Conservation (phyloP, 2,113 vertebrate species). For the Podarcis muralis region DNA sequence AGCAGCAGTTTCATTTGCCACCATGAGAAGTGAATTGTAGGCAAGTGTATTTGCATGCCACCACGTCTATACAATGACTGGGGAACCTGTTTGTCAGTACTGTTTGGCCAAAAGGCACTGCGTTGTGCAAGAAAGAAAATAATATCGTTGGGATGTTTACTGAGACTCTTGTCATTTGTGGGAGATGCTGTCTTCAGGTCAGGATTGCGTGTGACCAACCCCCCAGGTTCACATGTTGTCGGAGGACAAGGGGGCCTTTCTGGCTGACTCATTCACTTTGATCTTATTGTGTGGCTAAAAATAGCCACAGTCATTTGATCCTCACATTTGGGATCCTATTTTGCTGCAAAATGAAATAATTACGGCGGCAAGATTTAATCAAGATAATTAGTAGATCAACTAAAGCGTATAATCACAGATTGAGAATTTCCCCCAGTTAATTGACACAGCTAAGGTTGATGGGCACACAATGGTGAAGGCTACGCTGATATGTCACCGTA, state of each 20-base stretch:
- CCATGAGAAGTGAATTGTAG: background rate
- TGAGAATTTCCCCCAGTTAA: background rate
- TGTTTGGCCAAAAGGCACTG: accelerated
- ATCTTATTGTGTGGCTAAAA: background rate
- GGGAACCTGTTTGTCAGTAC: background rate
- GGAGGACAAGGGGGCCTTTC: background rate
- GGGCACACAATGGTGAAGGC: background rate
- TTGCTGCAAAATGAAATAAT: conserved; percentile 13
- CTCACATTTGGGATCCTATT: background rate
- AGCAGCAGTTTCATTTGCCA: background rate
- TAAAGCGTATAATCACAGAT: conserved; percentile 17
- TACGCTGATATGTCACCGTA: background rate
- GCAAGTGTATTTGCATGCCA: background rate
- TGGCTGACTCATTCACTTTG: background rate
- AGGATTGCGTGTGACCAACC: background rate
- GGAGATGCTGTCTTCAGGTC: accelerated
- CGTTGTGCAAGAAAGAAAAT: accelerated
- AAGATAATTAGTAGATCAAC: conserved; percentile 23
- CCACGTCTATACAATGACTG: background rate
- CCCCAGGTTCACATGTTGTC: background rate
- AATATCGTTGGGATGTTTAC: background rate
- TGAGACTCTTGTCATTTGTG: accelerated
- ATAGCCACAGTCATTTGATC: conserved; percentile 15
- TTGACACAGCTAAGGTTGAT: background rate
- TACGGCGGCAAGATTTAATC: conserved; percentile 5